A percentile compares a stretch with the other conserved stretches of the same genome.
Evolutionary conservation across 2,888 invertebrate genomes (phyloP).

Genomic region (Drosophila limbata): DNA sequence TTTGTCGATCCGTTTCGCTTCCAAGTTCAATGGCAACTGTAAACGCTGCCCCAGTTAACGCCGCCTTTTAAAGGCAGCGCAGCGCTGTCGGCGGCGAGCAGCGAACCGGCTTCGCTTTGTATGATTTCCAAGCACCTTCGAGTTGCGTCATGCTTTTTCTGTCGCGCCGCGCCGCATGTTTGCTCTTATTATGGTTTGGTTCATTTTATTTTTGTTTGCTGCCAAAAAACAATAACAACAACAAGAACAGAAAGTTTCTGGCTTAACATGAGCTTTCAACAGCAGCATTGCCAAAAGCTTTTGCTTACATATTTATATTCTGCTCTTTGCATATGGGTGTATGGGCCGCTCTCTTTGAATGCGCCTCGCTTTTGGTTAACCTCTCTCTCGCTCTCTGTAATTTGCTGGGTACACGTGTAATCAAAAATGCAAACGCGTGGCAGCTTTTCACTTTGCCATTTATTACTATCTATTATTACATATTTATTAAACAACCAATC

Average conservation of each 20-base stretch:
- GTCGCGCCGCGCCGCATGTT: background rate
- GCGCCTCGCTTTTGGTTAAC: background rate
- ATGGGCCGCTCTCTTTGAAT: slow-evolving; percentile 6
- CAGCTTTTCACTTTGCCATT: slow-evolving; percentile 7
- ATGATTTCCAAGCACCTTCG: background rate
- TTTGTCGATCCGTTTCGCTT: background rate
- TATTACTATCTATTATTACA: background rate
- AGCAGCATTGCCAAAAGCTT: background rate
- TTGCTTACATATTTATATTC: background rate
- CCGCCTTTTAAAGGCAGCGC: slow-evolving; percentile 29
- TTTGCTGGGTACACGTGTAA: slow-evolving; percentile 17
- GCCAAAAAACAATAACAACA: background rate
- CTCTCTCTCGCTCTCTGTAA: background rate
- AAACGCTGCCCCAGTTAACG: background rate
- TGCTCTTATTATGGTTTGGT: background rate
- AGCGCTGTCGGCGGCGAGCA: background rate
- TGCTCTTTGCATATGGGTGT: background rate
- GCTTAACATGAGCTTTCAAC: slow-evolving; percentile 9
- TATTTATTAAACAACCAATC: slow-evolving; percentile 14
- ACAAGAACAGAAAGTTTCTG: background rate
- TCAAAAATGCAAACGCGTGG: slow-evolving; percentile 5
- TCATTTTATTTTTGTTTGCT: background rate
- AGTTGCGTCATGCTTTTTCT: slow-evolving; percentile 35
- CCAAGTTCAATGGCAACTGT: slow-evolving; percentile 37
- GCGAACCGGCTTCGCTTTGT: no score